Base-by-base conservation (phyloP, 1,140 invertebrate species). In the roundworm (Caenorhabditis elegans) region DNA sequence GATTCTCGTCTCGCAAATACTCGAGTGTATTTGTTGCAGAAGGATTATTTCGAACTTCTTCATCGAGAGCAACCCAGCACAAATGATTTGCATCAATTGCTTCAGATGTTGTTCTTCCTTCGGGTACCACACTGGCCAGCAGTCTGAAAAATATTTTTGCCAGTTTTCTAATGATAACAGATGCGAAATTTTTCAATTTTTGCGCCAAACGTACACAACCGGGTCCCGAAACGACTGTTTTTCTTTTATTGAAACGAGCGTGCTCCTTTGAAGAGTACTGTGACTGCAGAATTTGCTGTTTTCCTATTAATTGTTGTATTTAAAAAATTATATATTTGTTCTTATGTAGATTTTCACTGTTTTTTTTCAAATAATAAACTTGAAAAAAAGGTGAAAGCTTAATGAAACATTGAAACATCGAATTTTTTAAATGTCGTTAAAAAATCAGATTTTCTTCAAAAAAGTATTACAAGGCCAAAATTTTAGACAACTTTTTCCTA, bases 31-130 rank as follows among this genome's bases (percentile, higher is more conserved):
- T 53, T 6, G 43, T 46, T n/a, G 34, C 82, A 3, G 15, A 19
- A 15, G 53, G 46, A 26, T 43, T 70, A 19, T 49, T 53, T 13
- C 53, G 39, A n/a, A 28, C 51, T 76, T 83, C 77, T 6, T 82
- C 77, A 19, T 83, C 46, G 2, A 84, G 55, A 31, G 48, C 76
- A 15, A 47, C 28, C 84, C 84, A 85, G 49, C 84, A 85, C 39
- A 43, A 17, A 11, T 83, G 55, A 55, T 80, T 85, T 5, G 77
- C 28, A 11, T 70, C 36, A 22, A 85, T 84, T 11, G 84, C 46
- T 28, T 80, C 53, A 70, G 86, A 84, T 24, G 79, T 82, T 3
- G 43, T 47, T 39, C 28, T 22, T 11, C 78, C 70, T 19, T 85
- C 84, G 17, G 84, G 83, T 0, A 85, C 48, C 2, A 85, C 26